These are phyloP conservation scores for Agrotis clavis DNA, from an alignment of 2,888 invertebrate genomes.

Conservation along the genomic window DNA sequence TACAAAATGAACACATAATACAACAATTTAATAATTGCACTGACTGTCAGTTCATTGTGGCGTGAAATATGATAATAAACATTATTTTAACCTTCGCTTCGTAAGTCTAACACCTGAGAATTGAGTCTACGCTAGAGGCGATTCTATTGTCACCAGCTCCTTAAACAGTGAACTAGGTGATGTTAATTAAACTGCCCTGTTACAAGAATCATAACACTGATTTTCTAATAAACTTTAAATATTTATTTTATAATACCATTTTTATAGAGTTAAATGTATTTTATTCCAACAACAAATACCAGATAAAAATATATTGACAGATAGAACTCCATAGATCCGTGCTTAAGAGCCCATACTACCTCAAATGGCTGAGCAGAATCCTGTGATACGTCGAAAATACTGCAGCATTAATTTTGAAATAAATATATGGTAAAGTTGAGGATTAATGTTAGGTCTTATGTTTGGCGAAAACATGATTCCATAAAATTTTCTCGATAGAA, in stretches of 20 bases:
- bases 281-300: background rate
- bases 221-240: constrained; percentile 8
- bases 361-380: no score
- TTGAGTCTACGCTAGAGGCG: constrained; percentile 25
- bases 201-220: constrained; percentile 2
- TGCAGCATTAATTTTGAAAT: no score
- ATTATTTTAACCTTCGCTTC: constrained; percentile 59
- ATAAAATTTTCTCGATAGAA: no score
- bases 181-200: constrained; percentile 15
- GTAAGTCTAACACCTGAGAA: constrained; percentile 52
- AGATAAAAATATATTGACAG: background rate
- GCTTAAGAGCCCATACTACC: no score
- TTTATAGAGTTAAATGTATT: background rate
- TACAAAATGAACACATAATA: constrained; percentile 35
- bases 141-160: constrained; percentile 52
- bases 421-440: no score
- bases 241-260: background rate
- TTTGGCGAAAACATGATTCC: no score
- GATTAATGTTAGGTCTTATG: no score
- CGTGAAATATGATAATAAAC: constrained; percentile 58
- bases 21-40: constrained; percentile 52
- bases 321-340: background rate
- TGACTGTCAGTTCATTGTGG: constrained; percentile 50
- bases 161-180: constrained; percentile 33
- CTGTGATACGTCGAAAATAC: no score